Evolutionary conservation across 2,113 vertebrate genomes (phyloP).

Genomic region (Oncorhynchus tshawytscha): DNA sequence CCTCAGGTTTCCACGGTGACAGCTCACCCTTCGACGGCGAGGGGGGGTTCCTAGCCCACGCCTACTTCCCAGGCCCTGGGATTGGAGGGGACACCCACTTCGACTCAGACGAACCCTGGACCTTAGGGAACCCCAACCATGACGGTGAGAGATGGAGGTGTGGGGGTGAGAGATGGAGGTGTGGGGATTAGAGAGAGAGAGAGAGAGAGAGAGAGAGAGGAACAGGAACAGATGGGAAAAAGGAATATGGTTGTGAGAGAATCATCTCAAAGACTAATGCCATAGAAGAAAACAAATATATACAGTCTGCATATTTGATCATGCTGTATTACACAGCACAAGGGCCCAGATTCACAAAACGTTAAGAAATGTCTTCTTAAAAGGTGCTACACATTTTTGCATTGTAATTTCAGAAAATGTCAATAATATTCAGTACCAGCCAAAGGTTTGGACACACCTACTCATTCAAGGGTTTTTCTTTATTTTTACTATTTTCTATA

Average conservation of each 20-base stretch:
- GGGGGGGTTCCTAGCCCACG: constrained; percentile 95
- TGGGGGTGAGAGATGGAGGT: background rate
- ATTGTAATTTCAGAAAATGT: too few species aligned
- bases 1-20: constrained; percentile 98
- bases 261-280: too few species aligned
- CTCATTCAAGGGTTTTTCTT: too few species aligned
- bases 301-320: too few species aligned
- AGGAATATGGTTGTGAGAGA: background rate
- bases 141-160: constrained; percentile 81
- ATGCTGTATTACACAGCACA: too few species aligned
- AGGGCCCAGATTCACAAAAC: too few species aligned
- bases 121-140: constrained; percentile 93
- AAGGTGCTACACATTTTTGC: too few species aligned
- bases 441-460: too few species aligned
- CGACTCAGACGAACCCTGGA: constrained; percentile 98
- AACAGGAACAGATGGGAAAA: background rate
- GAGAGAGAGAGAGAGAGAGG: background rate
- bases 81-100: constrained; percentile 99
- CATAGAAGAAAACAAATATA: too few species aligned
- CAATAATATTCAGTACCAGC: too few species aligned
- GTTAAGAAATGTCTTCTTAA: too few species aligned
- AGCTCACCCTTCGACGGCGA: constrained; percentile 98
- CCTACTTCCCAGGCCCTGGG: constrained; percentile 96
- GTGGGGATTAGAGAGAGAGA: constrained; percentile 71
- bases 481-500: too few species aligned